Percentiles rank a stretch among this genome's conserved stretches.
These are phyloP conservation scores for Eurytoma californica DNA, from an alignment of 2,888 invertebrate genomes.

Conservation along the genomic window DNA sequence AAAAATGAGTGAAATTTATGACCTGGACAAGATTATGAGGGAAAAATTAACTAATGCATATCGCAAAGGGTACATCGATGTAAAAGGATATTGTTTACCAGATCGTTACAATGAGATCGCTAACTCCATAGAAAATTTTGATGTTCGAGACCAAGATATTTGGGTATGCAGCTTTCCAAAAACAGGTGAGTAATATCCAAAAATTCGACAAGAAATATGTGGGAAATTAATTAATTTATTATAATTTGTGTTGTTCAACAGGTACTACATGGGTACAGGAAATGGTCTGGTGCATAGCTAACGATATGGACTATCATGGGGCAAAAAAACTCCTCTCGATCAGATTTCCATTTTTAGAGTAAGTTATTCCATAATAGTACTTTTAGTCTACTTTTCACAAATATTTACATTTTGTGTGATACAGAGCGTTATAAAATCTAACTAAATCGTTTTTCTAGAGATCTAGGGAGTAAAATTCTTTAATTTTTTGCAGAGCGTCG, in stretches of 20 bases:
- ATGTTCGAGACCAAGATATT: conserved; percentile 76
- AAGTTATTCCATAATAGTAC: conserved; percentile 67
- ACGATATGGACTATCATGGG: conserved; percentile 79
- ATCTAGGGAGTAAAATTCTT: too few species aligned
- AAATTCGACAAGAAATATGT: not conserved
- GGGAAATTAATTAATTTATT: not conserved
- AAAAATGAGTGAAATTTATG: not conserved
- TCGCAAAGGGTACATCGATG: conserved; percentile 68
- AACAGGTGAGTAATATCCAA: conserved; percentile 73
- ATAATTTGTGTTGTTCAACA: conserved; percentile 62
- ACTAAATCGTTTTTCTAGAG: too few species aligned
- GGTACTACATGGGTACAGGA: conserved; percentile 89
- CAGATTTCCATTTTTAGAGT: conserved; percentile 85
- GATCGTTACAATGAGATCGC: not conserved
- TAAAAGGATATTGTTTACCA: conserved; percentile 33
- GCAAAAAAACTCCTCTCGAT: conserved; percentile 78
- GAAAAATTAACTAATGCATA: conserved; percentile 67
- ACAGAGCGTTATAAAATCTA: too few species aligned
- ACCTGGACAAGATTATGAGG: conserved; percentile 57
- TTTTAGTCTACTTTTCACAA: too few species aligned
- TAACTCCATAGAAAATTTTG: conserved; percentile 65
- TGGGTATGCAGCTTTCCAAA: conserved; percentile 79
- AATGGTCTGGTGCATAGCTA: conserved; percentile 83
- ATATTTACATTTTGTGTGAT: too few species aligned
- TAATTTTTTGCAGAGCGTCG: too few species aligned